Conservation (phyloP, 2,113 vertebrate genomes). For the Caranx melampygus region DNA sequence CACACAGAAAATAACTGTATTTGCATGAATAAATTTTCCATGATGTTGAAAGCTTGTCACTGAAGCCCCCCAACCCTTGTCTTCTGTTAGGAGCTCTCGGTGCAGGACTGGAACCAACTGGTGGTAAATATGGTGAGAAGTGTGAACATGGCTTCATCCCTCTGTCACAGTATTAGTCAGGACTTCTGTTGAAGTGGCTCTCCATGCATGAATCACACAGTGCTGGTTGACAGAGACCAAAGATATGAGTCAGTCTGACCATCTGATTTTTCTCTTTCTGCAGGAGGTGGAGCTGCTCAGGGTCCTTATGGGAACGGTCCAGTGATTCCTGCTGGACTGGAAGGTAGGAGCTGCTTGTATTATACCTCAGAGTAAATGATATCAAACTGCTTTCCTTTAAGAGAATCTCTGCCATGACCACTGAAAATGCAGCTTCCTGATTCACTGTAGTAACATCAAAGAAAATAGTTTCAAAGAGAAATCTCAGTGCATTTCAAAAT, state of each 20-base stretch:
- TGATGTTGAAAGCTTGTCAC: background rate
- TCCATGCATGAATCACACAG: conserved; percentile 33
- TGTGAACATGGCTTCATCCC: conserved; percentile 12
- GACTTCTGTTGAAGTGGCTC: background rate
- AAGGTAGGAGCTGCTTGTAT: conserved; percentile 65
- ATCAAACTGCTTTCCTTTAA: too few relatives aligned
- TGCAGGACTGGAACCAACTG: conserved; percentile 71
- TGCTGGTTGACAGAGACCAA: background rate
- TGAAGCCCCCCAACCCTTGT: conserved; percentile 1
- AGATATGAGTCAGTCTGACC: conserved; percentile 11
- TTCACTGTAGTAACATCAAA: too few relatives aligned
- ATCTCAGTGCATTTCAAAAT: too few relatives aligned
- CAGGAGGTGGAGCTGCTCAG: conserved; percentile 73
- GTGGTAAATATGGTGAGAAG: conserved; percentile 76
- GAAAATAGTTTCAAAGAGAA: too few relatives aligned
- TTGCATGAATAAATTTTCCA: background rate
- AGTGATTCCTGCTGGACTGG: conserved; percentile 76
- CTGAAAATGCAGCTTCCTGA: too few relatives aligned
- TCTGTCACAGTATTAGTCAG: conserved; percentile 41
- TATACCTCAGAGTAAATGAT: too few relatives aligned
- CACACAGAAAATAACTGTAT: background rate
- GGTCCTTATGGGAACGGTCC: conserved; percentile 73
- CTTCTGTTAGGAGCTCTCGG: conserved; percentile 68
- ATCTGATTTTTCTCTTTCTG: background rate
- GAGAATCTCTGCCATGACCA: too few relatives aligned